Evolutionary conservation across 1,140 invertebrate genomes (phyloP).

Genomic region (Hirudo medicinalis): DNA sequence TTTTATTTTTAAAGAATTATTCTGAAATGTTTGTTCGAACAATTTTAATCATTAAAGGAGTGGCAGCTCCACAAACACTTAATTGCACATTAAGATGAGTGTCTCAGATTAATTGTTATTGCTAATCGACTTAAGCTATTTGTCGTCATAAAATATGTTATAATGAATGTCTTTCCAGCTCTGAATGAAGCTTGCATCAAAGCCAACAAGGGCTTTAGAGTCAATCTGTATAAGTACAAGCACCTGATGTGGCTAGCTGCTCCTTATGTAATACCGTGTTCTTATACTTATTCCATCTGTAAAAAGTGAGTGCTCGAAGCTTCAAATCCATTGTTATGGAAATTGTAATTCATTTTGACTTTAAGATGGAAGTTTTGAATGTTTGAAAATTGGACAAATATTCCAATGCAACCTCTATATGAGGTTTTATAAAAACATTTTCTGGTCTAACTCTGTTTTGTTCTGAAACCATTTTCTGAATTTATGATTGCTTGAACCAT

Average conservation of each 20-base stretch:
- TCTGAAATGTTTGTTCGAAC: not conserved
- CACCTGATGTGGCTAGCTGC: slow-evolving; percentile 62
- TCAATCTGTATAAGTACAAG: slow-evolving; percentile 75
- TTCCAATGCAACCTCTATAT: no score
- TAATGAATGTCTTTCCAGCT: slow-evolving; percentile 45
- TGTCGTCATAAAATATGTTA: not conserved
- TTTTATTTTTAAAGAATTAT: not conserved
- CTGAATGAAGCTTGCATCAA: slow-evolving; percentile 82
- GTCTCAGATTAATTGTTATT: not conserved
- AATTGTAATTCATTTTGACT: no score
- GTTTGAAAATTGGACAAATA: no score
- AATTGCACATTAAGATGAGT: not conserved
- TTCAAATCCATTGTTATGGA: not conserved
- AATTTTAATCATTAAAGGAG: not conserved
- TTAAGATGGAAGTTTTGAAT: no score
- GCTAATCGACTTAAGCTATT: not conserved
- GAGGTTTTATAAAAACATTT: no score
- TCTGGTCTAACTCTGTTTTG: no score
- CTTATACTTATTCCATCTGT: slow-evolving; percentile 49
- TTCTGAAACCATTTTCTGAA: no score
- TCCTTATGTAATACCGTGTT: slow-evolving; percentile 69
- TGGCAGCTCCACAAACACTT: not conserved
- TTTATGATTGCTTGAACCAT: no score
- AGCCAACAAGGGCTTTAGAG: slow-evolving; percentile 73
- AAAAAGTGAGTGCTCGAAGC: slow-evolving; percentile 20